Evolutionary conservation across 2,113 vertebrate species (phyloP).

Genomic region (Chlamydotis undulata): DNA sequence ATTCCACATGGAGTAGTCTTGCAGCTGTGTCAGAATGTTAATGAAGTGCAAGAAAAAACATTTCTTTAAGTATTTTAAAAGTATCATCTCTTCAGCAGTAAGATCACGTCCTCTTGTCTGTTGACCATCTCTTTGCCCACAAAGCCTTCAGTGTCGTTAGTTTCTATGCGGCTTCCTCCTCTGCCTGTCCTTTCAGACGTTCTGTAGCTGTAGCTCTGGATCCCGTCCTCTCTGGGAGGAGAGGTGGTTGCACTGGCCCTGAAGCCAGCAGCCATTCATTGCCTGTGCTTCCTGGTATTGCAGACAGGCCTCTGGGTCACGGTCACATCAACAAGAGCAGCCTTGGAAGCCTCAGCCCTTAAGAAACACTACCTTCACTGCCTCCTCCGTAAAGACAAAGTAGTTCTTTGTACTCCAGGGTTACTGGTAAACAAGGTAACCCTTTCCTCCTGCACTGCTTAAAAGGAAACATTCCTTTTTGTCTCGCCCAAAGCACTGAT

Average conservation of each 20-base stretch:
- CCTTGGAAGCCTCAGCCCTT: conserved; percentile 6
- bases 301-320: not conserved
- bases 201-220: not conserved
- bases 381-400: conserved; percentile 3
- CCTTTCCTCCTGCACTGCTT: not conserved
- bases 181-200: not conserved
- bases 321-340: not conserved
- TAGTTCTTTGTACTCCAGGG: conserved; percentile 21
- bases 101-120: not conserved
- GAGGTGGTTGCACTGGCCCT: not conserved
- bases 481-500: not conserved
- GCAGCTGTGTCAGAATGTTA: conserved; percentile 56
- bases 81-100: conserved; percentile 21
- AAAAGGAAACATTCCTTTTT: not conserved
- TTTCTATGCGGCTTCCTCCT: not conserved
- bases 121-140: conserved; percentile 6
- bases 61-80: conserved; percentile 51
- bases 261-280: not conserved
- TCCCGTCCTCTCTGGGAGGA: not conserved
- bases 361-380: not conserved
- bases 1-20: conserved; percentile 38
- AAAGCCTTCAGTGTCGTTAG: conserved; percentile 14
- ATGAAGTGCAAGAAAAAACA: conserved; percentile 64
- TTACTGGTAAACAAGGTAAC: conserved; percentile 37
- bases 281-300: not conserved